These are phyloP conservation scores for Indicator maculatus DNA, from an alignment of 2,113 vertebrate species.

Conservation along the genomic window DNA sequence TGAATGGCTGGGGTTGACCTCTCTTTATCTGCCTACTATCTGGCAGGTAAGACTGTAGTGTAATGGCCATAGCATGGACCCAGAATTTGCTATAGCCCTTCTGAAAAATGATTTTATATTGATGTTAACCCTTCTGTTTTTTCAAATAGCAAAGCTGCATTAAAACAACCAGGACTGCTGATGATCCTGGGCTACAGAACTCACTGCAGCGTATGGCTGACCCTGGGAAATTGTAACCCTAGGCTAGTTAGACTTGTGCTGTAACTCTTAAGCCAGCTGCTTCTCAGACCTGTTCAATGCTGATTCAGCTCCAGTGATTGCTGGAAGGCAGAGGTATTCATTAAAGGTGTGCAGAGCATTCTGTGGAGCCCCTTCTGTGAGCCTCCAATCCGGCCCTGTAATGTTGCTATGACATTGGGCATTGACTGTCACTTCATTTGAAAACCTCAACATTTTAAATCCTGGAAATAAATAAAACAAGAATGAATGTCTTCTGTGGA, in stretches of 20 bases:
- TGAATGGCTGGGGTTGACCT: neutral
- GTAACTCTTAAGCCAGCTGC: neutral
- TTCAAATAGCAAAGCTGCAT: neutral
- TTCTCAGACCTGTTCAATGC: neutral
- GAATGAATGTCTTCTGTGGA: neutral
- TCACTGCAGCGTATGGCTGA: neutral
- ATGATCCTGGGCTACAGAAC: neutral
- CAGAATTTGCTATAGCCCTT: neutral
- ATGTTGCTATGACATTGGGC: neutral
- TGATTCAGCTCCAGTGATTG: neutral
- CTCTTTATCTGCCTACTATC: neutral
- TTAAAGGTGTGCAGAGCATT: neutral
- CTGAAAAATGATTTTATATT: neutral
- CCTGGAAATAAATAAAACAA: neutral
- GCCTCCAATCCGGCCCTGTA: neutral
- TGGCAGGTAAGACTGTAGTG: neutral
- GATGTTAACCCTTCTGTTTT: neutral
- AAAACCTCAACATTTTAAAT: neutral
- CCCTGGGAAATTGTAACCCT: neutral
- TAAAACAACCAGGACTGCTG: neutral
- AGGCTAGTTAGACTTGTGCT: neutral
- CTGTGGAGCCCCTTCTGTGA: neutral
- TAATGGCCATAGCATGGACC: neutral
- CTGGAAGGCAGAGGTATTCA: neutral
- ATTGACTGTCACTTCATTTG: neutral